Evolutionary conservation across 1,140 invertebrate species (phyloP).

Genomic region (Eulimnadia texana): DNA sequence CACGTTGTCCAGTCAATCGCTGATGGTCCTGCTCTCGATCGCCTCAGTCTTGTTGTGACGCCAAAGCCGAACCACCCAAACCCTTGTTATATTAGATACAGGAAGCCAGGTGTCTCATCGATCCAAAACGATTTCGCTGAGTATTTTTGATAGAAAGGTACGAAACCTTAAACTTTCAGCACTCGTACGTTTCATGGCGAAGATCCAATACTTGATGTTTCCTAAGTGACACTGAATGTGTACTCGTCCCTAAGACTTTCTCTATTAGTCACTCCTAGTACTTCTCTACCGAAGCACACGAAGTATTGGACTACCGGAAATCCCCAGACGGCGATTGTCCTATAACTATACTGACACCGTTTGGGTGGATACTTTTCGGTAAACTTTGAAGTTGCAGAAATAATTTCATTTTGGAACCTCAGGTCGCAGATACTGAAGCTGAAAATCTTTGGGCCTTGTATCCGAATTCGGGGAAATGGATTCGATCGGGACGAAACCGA

Average conservation of each 20-base stretch:
- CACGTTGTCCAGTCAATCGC: no score
- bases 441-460: conserved; percentile 1
- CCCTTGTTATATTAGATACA: background rate
- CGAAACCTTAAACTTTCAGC: background rate
- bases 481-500: conserved; percentile 6
- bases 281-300: conserved; percentile 1
- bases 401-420: background rate
- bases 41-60: background rate
- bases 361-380: background rate
- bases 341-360: background rate
- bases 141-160: background rate
- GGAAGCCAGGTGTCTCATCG: background rate
- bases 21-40: background rate
- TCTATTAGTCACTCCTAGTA: background rate
- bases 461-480: conserved; percentile 12
- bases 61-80: background rate
- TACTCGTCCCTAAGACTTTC: background rate
- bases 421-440: background rate
- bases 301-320: background rate
- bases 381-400: background rate
- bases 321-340: background rate
- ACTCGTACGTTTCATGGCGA: background rate
- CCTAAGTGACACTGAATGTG: background rate
- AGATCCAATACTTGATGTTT: background rate
- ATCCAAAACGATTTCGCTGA: background rate